phyloP scores from a whole-genome alignment of 2,888 invertebrate species.

The Dynastes tityus region DNA sequence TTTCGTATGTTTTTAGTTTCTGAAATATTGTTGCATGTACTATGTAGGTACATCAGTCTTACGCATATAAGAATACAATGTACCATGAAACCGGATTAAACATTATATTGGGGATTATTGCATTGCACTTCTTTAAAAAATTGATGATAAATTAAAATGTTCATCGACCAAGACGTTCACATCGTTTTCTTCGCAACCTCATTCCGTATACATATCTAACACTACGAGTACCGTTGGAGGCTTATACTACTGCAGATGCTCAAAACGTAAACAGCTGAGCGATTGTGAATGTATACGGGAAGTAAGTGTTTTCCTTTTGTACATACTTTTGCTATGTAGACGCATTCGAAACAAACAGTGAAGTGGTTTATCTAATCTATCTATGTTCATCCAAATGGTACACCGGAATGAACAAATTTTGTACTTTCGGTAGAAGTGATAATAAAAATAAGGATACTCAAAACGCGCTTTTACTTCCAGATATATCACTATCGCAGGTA shows the following conservation, averaged over 20 bases:
- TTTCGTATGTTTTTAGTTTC: not conserved
- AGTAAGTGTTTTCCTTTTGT: constrained; percentile 4
- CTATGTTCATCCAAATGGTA: constrained; percentile 2
- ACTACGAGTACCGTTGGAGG: constrained; percentile 63
- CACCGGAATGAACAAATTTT: constrained; percentile 63
- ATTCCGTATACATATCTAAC: constrained; percentile 63
- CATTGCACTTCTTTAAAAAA: constrained; percentile 44
- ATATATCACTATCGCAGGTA: constrained; percentile 67
- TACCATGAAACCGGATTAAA: not conserved
- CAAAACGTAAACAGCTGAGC: constrained; percentile 57
- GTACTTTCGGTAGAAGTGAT: constrained; percentile 64
- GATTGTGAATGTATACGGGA: constrained; percentile 52
- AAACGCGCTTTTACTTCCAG: constrained; percentile 65
- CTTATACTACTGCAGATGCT: constrained; percentile 60
- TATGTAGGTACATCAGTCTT: no score
- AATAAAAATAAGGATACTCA: constrained; percentile 59
- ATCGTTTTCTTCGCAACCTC: constrained; percentile 65
- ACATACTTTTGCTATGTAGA: not conserved
- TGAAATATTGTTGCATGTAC: no score
- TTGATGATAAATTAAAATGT: constrained; percentile 56
- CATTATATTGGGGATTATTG: constrained; percentile 51
- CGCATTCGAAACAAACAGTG: constrained; percentile 3
- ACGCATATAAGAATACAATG: not conserved
- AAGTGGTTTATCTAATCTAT: not conserved
- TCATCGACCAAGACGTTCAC: constrained; percentile 63